phyloP scores from a whole-genome alignment of 1,140 invertebrate genomes.

The Drosophila truncata region DNA sequence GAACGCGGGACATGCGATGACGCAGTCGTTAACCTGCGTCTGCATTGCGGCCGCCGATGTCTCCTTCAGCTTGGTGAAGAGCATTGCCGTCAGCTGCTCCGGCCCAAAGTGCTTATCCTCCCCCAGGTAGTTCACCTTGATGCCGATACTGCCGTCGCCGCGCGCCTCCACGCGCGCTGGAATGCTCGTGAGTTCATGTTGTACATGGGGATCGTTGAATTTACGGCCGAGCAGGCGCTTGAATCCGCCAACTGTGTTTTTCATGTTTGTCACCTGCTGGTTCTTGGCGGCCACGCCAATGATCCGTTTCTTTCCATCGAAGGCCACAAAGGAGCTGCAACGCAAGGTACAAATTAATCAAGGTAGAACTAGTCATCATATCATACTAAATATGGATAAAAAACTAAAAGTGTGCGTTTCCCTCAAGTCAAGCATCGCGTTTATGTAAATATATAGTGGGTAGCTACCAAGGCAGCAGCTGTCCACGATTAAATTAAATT shows the following conservation, averaged over 20 bases:
- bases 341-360: background rate
- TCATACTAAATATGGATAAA: slow-evolving; percentile 13
- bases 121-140: slow-evolving; percentile 94
- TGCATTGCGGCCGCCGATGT: slow-evolving; percentile 94
- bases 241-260: slow-evolving; percentile 97
- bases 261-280: slow-evolving; percentile 98
- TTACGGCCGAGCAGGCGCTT: slow-evolving; percentile 96
- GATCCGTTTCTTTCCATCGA: slow-evolving; percentile 95
- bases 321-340: slow-evolving; percentile 97
- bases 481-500: background rate
- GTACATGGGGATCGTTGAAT: slow-evolving; percentile 94
- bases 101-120: slow-evolving; percentile 95
- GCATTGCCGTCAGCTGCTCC: slow-evolving; percentile 98
- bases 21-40: slow-evolving; percentile 98
- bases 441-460: background rate
- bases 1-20: slow-evolving; percentile 97
- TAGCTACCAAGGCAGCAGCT: background rate
- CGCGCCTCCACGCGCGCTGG: slow-evolving; percentile 91
- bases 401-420: slow-evolving; percentile 10
- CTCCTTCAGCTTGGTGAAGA: slow-evolving; percentile 98
- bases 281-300: slow-evolving; percentile 98
- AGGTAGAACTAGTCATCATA: background rate
- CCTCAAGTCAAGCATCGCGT: background rate
- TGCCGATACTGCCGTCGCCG: slow-evolving; percentile 91
- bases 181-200: slow-evolving; percentile 91